Evolutionary conservation across 1,140 invertebrate species (phyloP).

Genomic region (Hycleus cichorii): DNA sequence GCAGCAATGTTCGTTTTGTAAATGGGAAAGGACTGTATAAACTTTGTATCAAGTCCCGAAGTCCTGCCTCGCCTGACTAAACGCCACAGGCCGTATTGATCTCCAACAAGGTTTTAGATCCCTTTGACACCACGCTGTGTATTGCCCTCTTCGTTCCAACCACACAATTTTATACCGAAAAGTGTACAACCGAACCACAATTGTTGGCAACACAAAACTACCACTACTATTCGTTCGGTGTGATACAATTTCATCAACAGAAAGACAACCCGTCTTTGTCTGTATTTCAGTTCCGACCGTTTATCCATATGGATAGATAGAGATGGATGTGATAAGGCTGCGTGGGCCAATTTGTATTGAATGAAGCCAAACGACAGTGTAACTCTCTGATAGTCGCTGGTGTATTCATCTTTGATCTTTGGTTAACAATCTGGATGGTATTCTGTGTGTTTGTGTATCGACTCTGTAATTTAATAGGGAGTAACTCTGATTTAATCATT

Average conservation of each 20-base stretch:
- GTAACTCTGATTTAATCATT: constrained; percentile 11
- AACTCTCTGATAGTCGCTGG: constrained; percentile 21
- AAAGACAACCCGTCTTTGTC: constrained; percentile 9
- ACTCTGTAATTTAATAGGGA: constrained; percentile 25
- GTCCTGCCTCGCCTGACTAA: constrained; percentile 30
- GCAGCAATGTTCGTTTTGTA: constrained; percentile 21
- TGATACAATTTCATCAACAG: constrained; percentile 21
- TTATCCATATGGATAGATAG: neutral
- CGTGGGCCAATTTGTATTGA: constrained; percentile 19
- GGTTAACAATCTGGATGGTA: constrained; percentile 24
- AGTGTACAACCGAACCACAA: constrained; percentile 13
- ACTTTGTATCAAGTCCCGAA: constrained; percentile 33
- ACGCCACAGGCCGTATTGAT: constrained; percentile 34
- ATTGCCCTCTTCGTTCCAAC: constrained; percentile 20
- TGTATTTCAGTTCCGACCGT: neutral
- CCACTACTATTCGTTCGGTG: neutral
- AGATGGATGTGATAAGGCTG: constrained; percentile 5
- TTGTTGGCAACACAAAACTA: constrained; percentile 17
- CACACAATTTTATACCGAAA: constrained; percentile 10
- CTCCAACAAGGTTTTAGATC: constrained; percentile 28
- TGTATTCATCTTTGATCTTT: constrained; percentile 30
- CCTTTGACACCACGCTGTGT: constrained; percentile 25
- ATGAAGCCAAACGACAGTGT: constrained; percentile 18
- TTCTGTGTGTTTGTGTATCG: constrained; percentile 13
- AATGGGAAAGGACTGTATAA: constrained; percentile 27